A percentile compares a stretch with the other conserved stretches of the same genome.
phyloP scores from a whole-genome alignment of 2,113 vertebrate species.

The Thinocorus orbignyianus region DNA sequence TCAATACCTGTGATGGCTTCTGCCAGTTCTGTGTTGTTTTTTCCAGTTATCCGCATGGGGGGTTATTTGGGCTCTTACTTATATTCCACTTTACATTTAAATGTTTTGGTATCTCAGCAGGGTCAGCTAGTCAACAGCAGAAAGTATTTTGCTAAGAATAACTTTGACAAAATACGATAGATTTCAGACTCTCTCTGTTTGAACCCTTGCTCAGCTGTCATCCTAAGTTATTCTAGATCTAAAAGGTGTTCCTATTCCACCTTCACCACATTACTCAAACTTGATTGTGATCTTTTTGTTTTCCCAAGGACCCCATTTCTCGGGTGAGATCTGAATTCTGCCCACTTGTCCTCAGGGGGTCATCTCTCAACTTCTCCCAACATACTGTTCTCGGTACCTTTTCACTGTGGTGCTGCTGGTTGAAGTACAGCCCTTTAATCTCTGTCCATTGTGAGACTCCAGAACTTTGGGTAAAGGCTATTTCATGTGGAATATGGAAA shows the following conservation, averaged over 20 bases:
- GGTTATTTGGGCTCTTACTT: not conserved
- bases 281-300: not conserved
- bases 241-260: not conserved
- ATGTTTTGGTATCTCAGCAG: not conserved
- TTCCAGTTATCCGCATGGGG: not conserved
- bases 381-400: not conserved
- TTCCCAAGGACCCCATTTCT: not conserved
- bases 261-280: not conserved
- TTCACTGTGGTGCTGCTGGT: not conserved
- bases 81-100: not conserved
- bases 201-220: not conserved
- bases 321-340: not conserved
- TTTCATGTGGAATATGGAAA: not conserved
- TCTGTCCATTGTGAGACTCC: not conserved
- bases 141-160: not conserved
- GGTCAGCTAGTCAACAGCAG: not conserved
- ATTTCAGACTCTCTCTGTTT: not conserved
- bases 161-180: not conserved
- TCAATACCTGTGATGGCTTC: not conserved
- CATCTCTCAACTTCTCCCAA: not conserved
- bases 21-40: not conserved
- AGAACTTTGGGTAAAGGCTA: not conserved
- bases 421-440: not conserved
- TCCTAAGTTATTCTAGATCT: not conserved
- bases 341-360: not conserved